Base-by-base conservation (phyloP, 2,888 invertebrate genomes). In the Sthenelais limicola region DNA sequence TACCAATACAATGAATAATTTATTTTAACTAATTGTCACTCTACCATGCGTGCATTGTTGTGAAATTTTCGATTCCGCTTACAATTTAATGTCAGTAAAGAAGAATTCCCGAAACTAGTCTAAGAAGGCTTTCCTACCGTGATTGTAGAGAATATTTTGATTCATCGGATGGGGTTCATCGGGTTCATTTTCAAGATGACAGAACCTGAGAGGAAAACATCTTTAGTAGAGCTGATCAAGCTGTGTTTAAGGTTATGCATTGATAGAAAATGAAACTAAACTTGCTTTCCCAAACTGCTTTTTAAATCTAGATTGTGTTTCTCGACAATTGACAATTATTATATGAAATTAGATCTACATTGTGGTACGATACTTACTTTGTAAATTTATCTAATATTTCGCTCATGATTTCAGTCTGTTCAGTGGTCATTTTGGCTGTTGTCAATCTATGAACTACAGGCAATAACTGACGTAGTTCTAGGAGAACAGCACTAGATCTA, bases 141-240 rank as follows among this genome's bases (percentile, higher is more conserved):
- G 85, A 74, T 86, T 87, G 74, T 85, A 85, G 68, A 87, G 82
- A 71, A 87, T 86, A 74, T 84, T 85, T 73, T 87, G 87, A 77
- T 87, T 87, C 85, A 87, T 86, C 2, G 86, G 85, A 72, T 87
- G 87, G 0, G 83, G 82, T 73, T 86, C 85, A 73, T 85, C 86
- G 4, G 85, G 85, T 3, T 86, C 86, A 81, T 85, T 83, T 15
- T 86, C 85, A 18, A 87, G 80, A 68, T 82, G 84, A 73, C 87
- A 87, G 67, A 85, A 83, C 68, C 86, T 86, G 74, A n/a, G 74
- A 54, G 3, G n/a, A 49, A 28, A 28, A 67, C 9, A 35, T n/a
- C n/a, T n/a, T n/a, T n/a, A n/a, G n/a, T n/a, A n/a, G n/a, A n/a
- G n/a, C n/a, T n/a, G n/a, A n/a, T n/a, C n/a, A n/a, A n/a, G n/a